Evolutionary conservation across 2,888 invertebrate species (phyloP), one percentile per base, ranked within the genome.

Genomic region (Drosophila atripex): DNA sequence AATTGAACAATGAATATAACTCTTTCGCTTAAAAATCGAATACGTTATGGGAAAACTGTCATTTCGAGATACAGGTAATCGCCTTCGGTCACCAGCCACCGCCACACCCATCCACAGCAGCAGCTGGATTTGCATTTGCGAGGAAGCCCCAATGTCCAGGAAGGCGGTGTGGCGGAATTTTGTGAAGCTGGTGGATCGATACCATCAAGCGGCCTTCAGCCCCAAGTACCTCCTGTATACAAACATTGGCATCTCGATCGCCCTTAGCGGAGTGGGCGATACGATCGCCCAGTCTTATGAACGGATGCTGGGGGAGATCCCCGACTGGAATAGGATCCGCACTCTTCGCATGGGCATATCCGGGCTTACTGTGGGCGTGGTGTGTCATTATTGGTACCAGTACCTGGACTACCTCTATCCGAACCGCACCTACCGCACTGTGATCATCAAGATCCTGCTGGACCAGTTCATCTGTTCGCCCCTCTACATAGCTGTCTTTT

Each of bases 391-490:
- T 88, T 97, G 97, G 97, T 98, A 98, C 88, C 93, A 93, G 52
- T 93, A 94, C 68, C 92, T 98, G 64, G 97, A 98, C 88, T 92
- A 92, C 80, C 90, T 93, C 75, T 91, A 96, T 43, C 94, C 96
- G 7, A 96, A 96, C 7, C 93, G 94, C 77, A 92, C 94, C 0
- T 76, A 95, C 0, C 86, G 58, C 9, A 93, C 93, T 79, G 95
- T 96, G 0, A 64, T 94, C 0, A 95, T 95, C 88, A 98, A 97
- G 92, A 93, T 97, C 51, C 30, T 96, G 1, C 83, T 96, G 43
- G 98, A 98, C 91, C 97, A 97, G 91, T 89, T 95, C 49, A 90
- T 97, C 28, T 96, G 95, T 88, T 97, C 97, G 1, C 97, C 97
- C 0, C 75, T 97, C 16, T 94, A 94, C 63, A 95, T 97, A 61